These are phyloP conservation scores for Solenopsis fugax DNA, from an alignment of 1,140 invertebrate species.

Conservation along the genomic window DNA sequence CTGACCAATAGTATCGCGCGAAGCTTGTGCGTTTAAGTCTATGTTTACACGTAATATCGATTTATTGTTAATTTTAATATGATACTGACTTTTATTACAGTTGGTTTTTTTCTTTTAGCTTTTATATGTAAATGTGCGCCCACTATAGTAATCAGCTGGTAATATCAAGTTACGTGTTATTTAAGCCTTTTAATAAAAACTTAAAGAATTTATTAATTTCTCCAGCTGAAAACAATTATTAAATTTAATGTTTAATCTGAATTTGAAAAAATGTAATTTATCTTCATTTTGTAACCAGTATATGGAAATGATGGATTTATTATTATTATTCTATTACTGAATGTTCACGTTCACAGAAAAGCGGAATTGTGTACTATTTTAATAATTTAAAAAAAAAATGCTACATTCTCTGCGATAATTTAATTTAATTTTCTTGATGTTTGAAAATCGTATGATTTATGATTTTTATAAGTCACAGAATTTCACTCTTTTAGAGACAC, in stretches of 20 bases:
- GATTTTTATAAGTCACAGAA: neutral
- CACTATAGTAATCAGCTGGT: neutral
- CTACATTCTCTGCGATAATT: neutral
- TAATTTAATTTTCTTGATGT: neutral
- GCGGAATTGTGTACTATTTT: neutral
- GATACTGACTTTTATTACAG: neutral
- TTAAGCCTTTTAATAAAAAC: neutral
- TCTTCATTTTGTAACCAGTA: neutral
- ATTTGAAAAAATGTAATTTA: neutral
- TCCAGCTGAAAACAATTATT: neutral
- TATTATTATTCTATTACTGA: conserved; percentile 1
- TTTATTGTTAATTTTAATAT: neutral
- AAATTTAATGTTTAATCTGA: conserved; percentile 5
- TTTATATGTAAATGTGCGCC: neutral
- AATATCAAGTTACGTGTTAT: neutral
- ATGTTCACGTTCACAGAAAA: neutral
- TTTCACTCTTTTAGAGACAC: neutral
- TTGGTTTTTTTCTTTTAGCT: neutral
- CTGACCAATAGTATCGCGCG: neutral
- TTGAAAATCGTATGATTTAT: neutral
- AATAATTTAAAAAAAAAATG: neutral
- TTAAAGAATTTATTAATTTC: conserved; percentile 4
- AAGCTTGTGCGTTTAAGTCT: neutral
- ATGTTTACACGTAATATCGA: neutral
- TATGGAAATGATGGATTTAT: neutral